Evolutionary conservation across 2,888 invertebrate genomes (phyloP).

Genomic region (Deroplatys truncata): DNA sequence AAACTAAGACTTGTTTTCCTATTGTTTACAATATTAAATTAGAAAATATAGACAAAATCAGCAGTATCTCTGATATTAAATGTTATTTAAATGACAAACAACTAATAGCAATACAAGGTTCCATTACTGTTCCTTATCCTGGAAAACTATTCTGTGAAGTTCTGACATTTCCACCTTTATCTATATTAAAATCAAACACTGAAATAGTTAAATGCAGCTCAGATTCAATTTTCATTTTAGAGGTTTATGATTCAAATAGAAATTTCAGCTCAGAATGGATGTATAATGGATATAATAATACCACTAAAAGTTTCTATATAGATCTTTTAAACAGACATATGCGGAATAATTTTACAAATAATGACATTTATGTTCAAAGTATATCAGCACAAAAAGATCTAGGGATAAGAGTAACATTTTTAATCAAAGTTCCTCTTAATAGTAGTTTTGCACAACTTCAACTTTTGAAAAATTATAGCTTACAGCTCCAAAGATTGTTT

Average conservation of each 20-base stretch:
- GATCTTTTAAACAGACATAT: not conserved
- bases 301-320: not conserved
- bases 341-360: too few relatives aligned
- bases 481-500: not conserved
- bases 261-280: not conserved
- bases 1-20: not conserved
- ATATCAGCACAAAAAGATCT: not conserved
- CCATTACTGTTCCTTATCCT: not conserved
- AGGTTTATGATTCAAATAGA: not conserved
- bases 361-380: not conserved
- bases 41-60: not conserved
- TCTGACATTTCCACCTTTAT: not conserved
- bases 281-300: not conserved
- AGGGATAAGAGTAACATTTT: not conserved
- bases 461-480: not conserved
- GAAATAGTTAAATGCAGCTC: not conserved
- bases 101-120: not conserved
- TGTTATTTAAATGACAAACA: not conserved
- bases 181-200: not conserved
- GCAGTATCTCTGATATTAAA: not conserved
- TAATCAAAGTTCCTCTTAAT: not conserved
- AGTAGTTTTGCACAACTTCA: not conserved
- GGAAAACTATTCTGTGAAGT: not conserved
- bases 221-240: not conserved
- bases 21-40: not conserved